These are phyloP conservation scores for Carassius carassius DNA, from an alignment of 2,113 vertebrate species.

Conservation along the genomic window DNA sequence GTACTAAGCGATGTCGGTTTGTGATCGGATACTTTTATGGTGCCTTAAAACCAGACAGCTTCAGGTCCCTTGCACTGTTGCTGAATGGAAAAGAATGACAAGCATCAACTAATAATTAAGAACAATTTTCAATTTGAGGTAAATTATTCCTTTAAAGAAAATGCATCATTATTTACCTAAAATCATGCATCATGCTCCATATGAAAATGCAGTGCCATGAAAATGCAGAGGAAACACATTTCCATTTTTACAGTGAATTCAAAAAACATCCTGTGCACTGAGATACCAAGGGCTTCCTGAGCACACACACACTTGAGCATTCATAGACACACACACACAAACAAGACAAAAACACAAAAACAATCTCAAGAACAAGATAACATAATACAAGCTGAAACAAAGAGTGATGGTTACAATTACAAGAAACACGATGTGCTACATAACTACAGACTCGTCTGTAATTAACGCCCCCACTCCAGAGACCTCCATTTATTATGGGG, in stretches of 20 bases:
- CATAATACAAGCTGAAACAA: constrained; percentile 22
- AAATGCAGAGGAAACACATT: constrained; percentile 61
- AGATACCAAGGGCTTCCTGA: constrained; percentile 56
- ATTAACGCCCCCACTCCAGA: neutral
- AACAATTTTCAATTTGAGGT: neutral
- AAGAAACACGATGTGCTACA: neutral
- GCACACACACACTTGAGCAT: neutral
- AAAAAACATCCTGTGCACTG: constrained; percentile 60
- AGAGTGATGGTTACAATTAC: neutral
- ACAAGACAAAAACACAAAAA: neutral
- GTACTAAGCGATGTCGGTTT: neutral
- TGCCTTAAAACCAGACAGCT: neutral
- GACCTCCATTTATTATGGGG: neutral
- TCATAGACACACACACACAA: constrained; percentile 20
- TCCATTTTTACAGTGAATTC: constrained; percentile 61
- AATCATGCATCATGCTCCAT: neutral
- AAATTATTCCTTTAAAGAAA: neutral
- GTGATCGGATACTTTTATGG: neutral
- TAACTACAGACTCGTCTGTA: constrained; percentile 14
- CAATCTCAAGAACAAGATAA: neutral
- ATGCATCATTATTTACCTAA: neutral
- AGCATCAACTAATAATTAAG: neutral
- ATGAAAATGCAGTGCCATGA: neutral
- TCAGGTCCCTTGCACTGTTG: neutral
- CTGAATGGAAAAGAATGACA: neutral